Base-by-base conservation (phyloP, 1,140 invertebrate species). In the Melanaphis sacchari region DNA sequence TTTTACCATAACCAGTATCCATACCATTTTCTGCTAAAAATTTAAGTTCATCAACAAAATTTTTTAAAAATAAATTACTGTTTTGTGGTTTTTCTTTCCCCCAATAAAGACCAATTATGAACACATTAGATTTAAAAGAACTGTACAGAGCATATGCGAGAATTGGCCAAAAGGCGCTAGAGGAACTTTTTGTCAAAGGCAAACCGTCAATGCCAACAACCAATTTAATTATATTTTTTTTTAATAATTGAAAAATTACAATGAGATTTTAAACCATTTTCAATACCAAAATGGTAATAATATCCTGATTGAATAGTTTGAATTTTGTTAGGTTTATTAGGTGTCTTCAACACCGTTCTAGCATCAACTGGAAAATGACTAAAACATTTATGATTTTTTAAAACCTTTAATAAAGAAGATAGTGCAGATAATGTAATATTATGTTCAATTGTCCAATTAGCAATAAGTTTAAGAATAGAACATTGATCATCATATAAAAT, bases 261-360 rank as follows among this genome's bases (percentile, higher is more conserved):
- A 88, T 46, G 40, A n/a, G 31, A 88, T 88, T 46, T 43, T 24
- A 88, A n/a, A 31, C 85, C 85, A n/a, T 88, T 88, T 18, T 31
- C 85, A 46, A 88, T 46, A 15, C 85, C 85, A 88, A 88, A 88
- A 88, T 88, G 85, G n/a, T 88, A 49, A 88, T 88, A 88, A n/a
- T n/a, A 46, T 5, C 85, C 85, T 11, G 85, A 49, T n/a, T 88
- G 24, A n/a, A 88, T 49, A 46, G 46, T 31, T 49, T 49, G 26
- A 46, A 88, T 88, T 43, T 43, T 11, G n/a, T 88, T 46, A 31
- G 24, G 26, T 31, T 46, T 31, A 46, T 11, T 46, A 46, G 40
- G 26, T 46, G 46, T 88, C 15, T 88, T 43, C 36, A 88, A 46
- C 11, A 49, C 40, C 21, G 85, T 88, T 49, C 43, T 88, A 88